Evolutionary conservation across 2,113 vertebrate species (phyloP), one percentile per base, ranked within the genome.

Genomic region (Hystrix brachyura): DNA sequence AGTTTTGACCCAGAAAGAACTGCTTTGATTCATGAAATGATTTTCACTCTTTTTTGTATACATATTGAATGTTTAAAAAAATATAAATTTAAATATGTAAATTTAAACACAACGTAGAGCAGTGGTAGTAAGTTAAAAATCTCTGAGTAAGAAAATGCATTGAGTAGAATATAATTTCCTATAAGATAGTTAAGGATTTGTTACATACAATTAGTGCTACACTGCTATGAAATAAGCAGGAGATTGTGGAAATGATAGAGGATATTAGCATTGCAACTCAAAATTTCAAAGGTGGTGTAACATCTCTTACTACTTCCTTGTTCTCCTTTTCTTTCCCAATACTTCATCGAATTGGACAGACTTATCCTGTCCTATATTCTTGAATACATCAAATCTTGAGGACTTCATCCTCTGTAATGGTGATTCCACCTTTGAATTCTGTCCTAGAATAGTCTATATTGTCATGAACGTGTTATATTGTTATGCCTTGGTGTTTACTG

Each of bases 1-100:
- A 65, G 43, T 80, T 94, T 94, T 94, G 65, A 80, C 67, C 64
- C 96, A 91, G 60, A 92, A 94, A 93, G 27, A 87, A 93, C 8
- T 74, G 17, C 72, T 89, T 14, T 62, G 46, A 94, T 72, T 91
- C 53, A 88, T 27, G 76, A 79, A 87, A 94, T 2, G 3, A 79
- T 88, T 93, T 95, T 43, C 60, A 55, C 59, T 82, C n/a, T 81
- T 94, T 87, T 5, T 90, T 96, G 27, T 38, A 65, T 90, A 91
- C n/a, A 96, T 91, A 34, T 29, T 79, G 5, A 55, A 51, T 71
- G 27, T 29, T 48, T 93, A 87, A 69, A 81, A 87, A 38, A 38
- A 38, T 38, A 38, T 38, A 38, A 38, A 38, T 38, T 38, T 38
- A 38, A 38, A 38, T 38, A 38, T 38, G 38, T 38, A 38, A 38